Base-by-base conservation (phyloP, 2,888 invertebrate species). In the Carterocephalus palaemon region DNA sequence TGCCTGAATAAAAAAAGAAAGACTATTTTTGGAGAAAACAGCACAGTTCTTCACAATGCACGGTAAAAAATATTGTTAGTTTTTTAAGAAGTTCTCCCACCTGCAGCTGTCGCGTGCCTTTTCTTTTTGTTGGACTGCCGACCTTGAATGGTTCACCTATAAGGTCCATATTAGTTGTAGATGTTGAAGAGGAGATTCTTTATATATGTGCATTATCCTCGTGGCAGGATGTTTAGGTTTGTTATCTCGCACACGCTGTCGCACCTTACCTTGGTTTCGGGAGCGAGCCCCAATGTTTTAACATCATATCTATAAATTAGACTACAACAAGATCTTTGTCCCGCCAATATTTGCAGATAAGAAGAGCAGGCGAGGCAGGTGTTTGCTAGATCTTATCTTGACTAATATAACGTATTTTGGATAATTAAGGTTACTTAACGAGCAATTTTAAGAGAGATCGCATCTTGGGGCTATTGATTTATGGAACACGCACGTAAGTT, bases 61-160 rank as follows among this genome's bases (percentile, higher is more conserved):
- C 60, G 56, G 64, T 69, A 65, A 75, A 75, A 81, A 75, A 77
- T 66, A 70, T 71, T 75, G 69, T 77, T 68, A 62, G 74, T 79
- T 83, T 85, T 83, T 83, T 79, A 80, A 81, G 68, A 73, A 64
- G 61, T 59, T 70, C 67, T 77, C 69, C 73, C 86, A 86, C 86
- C 85, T 86, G 86, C 86, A 76, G 68, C 63, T 74, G 83, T 80
- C 86, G 82, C 84, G 86, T 85, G 85, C 83, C 73, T 46, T 31
- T 15, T 19, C 13, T 9, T 8, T 34, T 32, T 42, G 8, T 33
- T 17, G 41, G 0, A 70, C 48, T 53, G 15, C 37, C 19, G 38
- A 38, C 65, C 54, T 53, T 72, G 63, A 34, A 0, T 0, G 1
- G 0, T 0, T 41, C 8, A 1, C 0, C 0, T 19, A 32, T 61